These are phyloP conservation scores for Myiotriccus ornatus DNA, from an alignment of 2,797 vertebrate species.

Conservation along the genomic window DNA sequence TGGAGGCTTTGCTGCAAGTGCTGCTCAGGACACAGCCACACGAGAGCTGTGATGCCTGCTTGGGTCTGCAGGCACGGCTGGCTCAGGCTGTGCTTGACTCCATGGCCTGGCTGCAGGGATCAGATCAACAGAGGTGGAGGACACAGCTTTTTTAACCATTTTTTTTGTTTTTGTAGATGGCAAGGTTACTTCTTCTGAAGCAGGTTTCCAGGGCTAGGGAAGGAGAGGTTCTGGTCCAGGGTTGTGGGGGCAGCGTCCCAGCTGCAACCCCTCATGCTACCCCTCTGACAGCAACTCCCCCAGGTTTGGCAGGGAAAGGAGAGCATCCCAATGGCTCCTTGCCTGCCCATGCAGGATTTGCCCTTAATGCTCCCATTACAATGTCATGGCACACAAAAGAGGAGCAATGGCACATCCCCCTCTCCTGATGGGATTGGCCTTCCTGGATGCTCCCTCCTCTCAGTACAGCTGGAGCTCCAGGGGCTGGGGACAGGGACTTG, in stretches of 20 bases:
- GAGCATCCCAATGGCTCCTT: background rate
- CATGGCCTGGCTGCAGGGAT: rapidly evolving
- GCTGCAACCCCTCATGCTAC: background rate
- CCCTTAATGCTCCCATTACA: background rate
- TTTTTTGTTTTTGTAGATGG: background rate
- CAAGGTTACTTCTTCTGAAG: background rate
- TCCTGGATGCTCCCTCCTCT: background rate
- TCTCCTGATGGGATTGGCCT: background rate
- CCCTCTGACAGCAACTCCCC: rapidly evolving
- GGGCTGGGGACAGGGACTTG: rapidly evolving
- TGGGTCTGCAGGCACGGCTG: background rate
- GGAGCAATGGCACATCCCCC: rapidly evolving
- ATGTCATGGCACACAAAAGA: background rate
- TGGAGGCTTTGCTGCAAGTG: background rate
- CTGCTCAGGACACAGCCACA: rapidly evolving
- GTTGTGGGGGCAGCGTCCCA: rapidly evolving
- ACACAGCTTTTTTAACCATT: background rate
- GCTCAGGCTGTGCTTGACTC: background rate
- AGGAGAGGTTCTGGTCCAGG: background rate
- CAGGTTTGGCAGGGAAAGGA: rapidly evolving
- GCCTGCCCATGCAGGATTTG: background rate
- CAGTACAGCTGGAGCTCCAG: rapidly evolving
- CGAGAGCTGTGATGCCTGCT: background rate
- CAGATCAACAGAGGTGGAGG: background rate
- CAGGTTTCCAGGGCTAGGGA: background rate